Evolutionary conservation across 64 coral and sea anemone genomes (phyloP).

Genomic region (Porites lutea): DNA sequence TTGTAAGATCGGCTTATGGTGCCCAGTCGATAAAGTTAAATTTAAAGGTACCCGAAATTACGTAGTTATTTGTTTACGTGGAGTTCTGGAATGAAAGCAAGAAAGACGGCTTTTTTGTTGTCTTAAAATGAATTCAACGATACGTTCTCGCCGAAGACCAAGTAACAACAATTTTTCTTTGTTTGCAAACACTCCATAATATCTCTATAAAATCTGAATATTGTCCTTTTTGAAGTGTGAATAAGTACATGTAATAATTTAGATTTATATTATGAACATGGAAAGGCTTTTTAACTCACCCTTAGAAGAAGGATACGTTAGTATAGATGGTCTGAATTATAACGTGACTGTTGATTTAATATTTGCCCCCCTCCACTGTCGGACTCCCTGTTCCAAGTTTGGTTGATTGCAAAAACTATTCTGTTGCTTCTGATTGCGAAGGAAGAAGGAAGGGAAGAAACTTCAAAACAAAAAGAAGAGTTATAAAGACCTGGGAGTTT

Average conservation of each 20-base stretch:
- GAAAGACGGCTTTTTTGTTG: background rate
- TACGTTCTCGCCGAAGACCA: background rate
- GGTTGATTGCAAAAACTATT: conserved; percentile 62
- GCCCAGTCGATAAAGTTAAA: conserved; percentile 4
- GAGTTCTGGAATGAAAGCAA: background rate
- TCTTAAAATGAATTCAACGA: background rate
- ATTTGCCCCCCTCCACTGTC: conserved; percentile 66
- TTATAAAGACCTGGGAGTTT: conserved; percentile 40
- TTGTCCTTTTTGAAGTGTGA: conserved; percentile 94
- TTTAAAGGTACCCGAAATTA: conserved; percentile 25
- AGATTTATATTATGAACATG: conserved; percentile 99
- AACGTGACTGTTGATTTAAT: conserved; percentile 79
- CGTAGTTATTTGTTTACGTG: conserved; percentile 18
- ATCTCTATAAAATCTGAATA: conserved; percentile 70
- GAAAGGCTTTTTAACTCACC: conserved; percentile 91
- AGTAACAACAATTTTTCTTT: conserved; percentile 6
- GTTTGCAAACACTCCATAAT: conserved; percentile 53
- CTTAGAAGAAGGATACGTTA: conserved; percentile 76
- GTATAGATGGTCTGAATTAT: conserved; percentile 76
- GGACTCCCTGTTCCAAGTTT: conserved; percentile 66
- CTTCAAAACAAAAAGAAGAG: conserved; percentile 5
- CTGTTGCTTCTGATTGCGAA: conserved; percentile 53
- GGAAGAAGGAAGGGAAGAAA: background rate
- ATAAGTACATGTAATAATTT: conserved; percentile 99
- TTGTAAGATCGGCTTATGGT: too few species aligned